These are phyloP conservation scores for Scolopax mira DNA, from an alignment of 2,113 vertebrate species.

Conservation along the genomic window DNA sequence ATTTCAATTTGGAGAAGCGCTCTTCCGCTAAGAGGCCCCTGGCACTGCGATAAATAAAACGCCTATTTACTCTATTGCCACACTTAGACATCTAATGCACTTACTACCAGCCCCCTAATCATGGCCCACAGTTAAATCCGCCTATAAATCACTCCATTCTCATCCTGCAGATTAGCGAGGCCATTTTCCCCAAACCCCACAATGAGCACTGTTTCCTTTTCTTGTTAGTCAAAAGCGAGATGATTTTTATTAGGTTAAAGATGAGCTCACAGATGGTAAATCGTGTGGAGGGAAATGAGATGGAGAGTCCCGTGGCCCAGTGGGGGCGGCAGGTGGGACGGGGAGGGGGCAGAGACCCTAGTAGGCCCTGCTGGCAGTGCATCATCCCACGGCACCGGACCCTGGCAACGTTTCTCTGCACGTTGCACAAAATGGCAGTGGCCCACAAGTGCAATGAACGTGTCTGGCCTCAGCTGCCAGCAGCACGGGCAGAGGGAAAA, in stretches of 20 bases:
- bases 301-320: slow-evolving; percentile 68
- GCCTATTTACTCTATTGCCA: slow-evolving; percentile 98
- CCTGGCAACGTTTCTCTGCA: rapidly evolving
- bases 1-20: slow-evolving; percentile 99
- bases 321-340: slow-evolving; percentile 36
- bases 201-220: slow-evolving; percentile 93
- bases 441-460: background rate
- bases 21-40: slow-evolving; percentile 99
- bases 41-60: slow-evolving; percentile 99
- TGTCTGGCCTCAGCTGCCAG: background rate
- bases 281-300: slow-evolving; percentile 84
- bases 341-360: background rate
- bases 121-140: slow-evolving; percentile 91
- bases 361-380: background rate
- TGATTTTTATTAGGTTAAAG: slow-evolving; percentile 89
- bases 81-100: slow-evolving; percentile 92
- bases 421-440: background rate
- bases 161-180: slow-evolving; percentile 92
- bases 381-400: background rate
- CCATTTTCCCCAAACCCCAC: slow-evolving; percentile 94
- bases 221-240: slow-evolving; percentile 90
- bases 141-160: slow-evolving; percentile 94
- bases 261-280: slow-evolving; percentile 91
- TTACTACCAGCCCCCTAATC: slow-evolving; percentile 92
- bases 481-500: rapidly evolving